Evolutionary conservation across 2,797 vertebrate genomes (phyloP).

Genomic region (Heteromormyrus szaboi): DNA sequence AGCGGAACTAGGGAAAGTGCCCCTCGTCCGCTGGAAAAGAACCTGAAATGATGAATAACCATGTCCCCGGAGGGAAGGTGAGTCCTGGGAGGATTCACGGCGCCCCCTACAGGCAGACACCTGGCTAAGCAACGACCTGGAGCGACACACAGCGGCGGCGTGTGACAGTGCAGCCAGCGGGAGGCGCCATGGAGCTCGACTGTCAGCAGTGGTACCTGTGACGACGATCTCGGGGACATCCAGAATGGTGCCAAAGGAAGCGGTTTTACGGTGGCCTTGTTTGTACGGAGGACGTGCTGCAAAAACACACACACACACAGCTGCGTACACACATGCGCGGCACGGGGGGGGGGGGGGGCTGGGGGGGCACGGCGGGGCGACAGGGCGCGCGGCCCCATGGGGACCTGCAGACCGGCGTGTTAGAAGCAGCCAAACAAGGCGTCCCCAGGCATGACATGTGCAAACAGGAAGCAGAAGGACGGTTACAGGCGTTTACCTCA

Average conservation of each 20-base stretch:
- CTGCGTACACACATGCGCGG: conserved; percentile 87
- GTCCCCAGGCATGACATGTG: background rate
- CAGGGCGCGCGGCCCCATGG: background rate
- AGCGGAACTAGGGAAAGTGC: background rate
- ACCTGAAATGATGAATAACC: background rate
- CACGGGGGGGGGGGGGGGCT: conserved; percentile 60
- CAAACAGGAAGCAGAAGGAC: conserved; percentile 18
- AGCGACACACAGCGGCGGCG: conserved; percentile 52
- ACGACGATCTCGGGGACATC: conserved; percentile 99
- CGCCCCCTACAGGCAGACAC: background rate
- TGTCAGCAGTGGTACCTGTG: conserved; percentile 87
- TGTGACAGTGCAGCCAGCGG: conserved; percentile 39
- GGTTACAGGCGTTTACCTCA: conserved; percentile 26
- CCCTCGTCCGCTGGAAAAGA: background rate
- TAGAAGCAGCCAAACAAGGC: background rate
- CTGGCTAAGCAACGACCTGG: conserved; percentile 26
- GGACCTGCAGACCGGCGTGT: background rate
- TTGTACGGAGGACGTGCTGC: conserved; percentile 90
- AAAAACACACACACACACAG: conserved; percentile 94
- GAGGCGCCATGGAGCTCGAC: conserved; percentile 62
- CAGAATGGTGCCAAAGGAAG: conserved; percentile 98
- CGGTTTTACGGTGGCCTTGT: conserved; percentile 99
- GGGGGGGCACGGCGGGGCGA: conserved; percentile 55
- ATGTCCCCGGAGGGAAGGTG: background rate
- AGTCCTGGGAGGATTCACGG: background rate